Evolutionary conservation across 2,888 invertebrate species (phyloP).

Genomic region (Drosophila acutilabella): DNA sequence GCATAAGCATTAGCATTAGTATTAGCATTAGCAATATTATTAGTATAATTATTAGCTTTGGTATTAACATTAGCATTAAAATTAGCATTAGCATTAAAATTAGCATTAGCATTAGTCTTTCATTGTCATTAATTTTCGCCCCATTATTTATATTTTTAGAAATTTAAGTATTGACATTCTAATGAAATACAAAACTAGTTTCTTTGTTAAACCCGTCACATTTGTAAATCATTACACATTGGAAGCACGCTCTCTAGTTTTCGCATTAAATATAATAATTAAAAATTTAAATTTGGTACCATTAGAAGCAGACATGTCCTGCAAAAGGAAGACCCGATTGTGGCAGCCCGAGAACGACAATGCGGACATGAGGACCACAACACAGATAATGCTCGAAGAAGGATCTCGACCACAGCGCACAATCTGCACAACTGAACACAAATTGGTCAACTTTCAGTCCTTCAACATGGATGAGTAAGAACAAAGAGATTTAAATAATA

Average conservation of each 20-base stretch:
- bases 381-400: slow-evolving; percentile 67
- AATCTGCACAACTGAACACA: slow-evolving; percentile 46
- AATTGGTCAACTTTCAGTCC: slow-evolving; percentile 67
- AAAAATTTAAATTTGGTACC: background rate
- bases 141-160: too few relatives aligned
- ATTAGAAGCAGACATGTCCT: slow-evolving; percentile 38
- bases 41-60: too few relatives aligned
- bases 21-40: background rate
- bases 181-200: too few relatives aligned
- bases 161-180: too few relatives aligned
- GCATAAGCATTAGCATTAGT: slow-evolving; percentile 1
- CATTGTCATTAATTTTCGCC: too few relatives aligned
- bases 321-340: slow-evolving; percentile 50
- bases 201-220: too few relatives aligned
- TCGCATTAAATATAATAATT: slow-evolving; percentile 1
- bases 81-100: too few relatives aligned
- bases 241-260: background rate
- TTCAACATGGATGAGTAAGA: slow-evolving; percentile 72
- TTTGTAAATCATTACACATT: background rate
- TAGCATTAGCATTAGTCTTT: too few relatives aligned
- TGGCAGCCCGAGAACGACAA: slow-evolving; percentile 46
- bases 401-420: slow-evolving; percentile 48
- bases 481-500: background rate
- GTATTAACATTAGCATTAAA: background rate
- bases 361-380: slow-evolving; percentile 58